These are phyloP conservation scores for Helicoverpa assulta DNA, from an alignment of 2,888 invertebrate species.

Conservation along the genomic window DNA sequence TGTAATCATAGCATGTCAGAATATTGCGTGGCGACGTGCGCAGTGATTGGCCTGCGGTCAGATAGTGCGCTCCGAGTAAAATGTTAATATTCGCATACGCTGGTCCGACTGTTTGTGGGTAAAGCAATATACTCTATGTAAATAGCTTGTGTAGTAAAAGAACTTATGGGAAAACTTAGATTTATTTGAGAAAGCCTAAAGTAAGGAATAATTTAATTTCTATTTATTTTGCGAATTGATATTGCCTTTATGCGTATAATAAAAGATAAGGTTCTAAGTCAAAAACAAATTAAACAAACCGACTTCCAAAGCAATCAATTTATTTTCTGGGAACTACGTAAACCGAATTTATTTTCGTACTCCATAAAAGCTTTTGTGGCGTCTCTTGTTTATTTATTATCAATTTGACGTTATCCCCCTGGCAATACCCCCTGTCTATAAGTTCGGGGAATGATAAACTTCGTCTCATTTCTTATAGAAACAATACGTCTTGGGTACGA, in stretches of 20 bases:
- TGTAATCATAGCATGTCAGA: not conserved
- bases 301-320: not conserved
- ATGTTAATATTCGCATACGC: not conserved
- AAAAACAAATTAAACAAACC: not conserved
- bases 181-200: too few relatives aligned
- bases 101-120: not conserved
- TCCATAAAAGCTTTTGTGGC: not conserved
- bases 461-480: constrained; percentile 25
- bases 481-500: constrained; percentile 35
- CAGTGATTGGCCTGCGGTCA: not conserved
- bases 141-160: not conserved
- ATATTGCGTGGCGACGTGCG: not conserved
- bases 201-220: too few relatives aligned
- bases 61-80: not conserved
- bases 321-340: not conserved
- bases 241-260: too few relatives aligned
- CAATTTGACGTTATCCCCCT: not conserved
- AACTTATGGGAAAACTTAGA: not conserved
- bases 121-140: not conserved
- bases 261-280: too few relatives aligned
- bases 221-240: too few relatives aligned
- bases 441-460: constrained; percentile 18
- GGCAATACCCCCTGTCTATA: not conserved
- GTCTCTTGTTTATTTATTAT: not conserved
- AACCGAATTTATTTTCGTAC: not conserved